phyloP scores from a whole-genome alignment of 2,888 invertebrate species.

The Mystacides longicornis region DNA sequence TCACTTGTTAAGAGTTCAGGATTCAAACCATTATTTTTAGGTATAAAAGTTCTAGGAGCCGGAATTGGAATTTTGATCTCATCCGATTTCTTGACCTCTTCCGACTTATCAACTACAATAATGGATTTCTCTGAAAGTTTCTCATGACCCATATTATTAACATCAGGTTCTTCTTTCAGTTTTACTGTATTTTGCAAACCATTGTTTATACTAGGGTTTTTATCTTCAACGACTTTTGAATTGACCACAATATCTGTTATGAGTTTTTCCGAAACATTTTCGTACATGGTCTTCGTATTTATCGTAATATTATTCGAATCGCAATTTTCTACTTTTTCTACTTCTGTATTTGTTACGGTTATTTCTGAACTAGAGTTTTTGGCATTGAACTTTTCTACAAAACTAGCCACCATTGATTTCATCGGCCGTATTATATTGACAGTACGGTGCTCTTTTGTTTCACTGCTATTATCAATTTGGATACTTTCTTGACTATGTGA shows the following conservation, averaged over 20 bases:
- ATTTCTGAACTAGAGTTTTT: neutral
- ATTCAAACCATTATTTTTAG: neutral
- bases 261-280: too few relatives aligned
- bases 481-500: slow-evolving; percentile 7
- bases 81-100: neutral
- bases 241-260: too few relatives aligned
- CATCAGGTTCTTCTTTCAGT: neutral
- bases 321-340: slow-evolving; percentile 6
- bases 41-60: neutral
- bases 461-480: neutral
- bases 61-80: slow-evolving; percentile 1
- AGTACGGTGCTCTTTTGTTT: neutral
- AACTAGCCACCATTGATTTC: slow-evolving; percentile 12
- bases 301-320: neutral
- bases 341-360: slow-evolving; percentile 5
- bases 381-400: slow-evolving; percentile 10
- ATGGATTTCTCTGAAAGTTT: neutral
- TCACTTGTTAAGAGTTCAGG: neutral
- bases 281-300: too few relatives aligned
- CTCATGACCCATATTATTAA: neutral
- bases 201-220: neutral
- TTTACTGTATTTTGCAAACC: neutral
- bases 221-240: too few relatives aligned
- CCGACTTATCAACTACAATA: neutral
- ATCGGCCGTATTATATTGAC: neutral